Base-by-base conservation (phyloP, 2,888 invertebrate species). In the Sisyra nigra region DNA sequence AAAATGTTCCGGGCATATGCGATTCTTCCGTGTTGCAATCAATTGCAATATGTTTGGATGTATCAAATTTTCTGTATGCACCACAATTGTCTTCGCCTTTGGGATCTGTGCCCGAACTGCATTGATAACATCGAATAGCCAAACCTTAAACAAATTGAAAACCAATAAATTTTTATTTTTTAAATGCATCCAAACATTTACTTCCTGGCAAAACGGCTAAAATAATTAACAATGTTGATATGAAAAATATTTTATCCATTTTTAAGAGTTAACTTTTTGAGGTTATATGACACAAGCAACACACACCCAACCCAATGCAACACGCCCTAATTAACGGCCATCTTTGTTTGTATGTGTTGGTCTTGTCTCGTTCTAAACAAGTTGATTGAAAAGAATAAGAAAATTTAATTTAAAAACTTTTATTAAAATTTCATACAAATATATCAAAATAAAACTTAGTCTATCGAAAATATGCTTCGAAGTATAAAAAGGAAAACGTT, bases 11-110 rank as follows among this genome's bases (percentile, higher is more conserved):
- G 15, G 93, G 93, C 66, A 87, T 86, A 50, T 86, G 76, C 33
- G 92, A 89, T 60, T 94, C 93, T 57, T 92, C 92, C 57, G 85
- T 89, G 56, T 81, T 87, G 60, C 96, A 96, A 55, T 96, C 93
- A 2, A 93, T 80, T 8, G 93, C 77, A 50, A 92, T 85, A 59
- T 94, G 86, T 49, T 80, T 76, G 10, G 80, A 73, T 52, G 72
- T 79, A 58, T 94, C 85, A 57, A 96, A 96, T 51, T 67, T 74
- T 49, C 71, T 74, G 55, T 93, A 91, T 0, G 93, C 87, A 1
- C 94, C 94, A 61, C 96, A 96, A 37, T 81, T 80, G 55, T 92
- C 88, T 53, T 83, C 80, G 6, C 76, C 76, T 53, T 81, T 74
- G 3, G 73, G 73, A 57, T 89, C 86, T 48, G 85, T 83, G 51